phyloP scores from a whole-genome alignment of 2,113 vertebrate genomes.

The Entelurus aequoreus region DNA sequence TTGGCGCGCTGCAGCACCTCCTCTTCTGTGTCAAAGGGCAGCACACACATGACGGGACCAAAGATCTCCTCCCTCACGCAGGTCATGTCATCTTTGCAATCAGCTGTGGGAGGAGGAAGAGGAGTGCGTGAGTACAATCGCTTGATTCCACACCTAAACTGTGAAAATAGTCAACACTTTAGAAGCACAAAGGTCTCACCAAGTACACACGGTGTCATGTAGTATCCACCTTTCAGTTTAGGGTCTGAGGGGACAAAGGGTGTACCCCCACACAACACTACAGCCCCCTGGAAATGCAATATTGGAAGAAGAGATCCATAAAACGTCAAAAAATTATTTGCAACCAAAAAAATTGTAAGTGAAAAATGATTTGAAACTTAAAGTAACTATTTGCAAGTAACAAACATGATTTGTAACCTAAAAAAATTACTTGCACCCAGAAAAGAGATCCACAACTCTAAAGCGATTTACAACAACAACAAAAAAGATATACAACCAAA shows the following conservation, averaged over 20 bases:
- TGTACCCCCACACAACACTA: conserved; percentile 86
- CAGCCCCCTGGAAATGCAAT: conserved; percentile 76
- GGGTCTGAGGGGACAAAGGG: conserved; percentile 77
- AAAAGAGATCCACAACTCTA: too few relatives aligned
- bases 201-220: conserved; percentile 88
- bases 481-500: too few relatives aligned
- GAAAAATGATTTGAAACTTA: too few relatives aligned
- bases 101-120: conserved; percentile 62
- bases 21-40: conserved; percentile 87
- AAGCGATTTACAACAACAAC: too few relatives aligned
- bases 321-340: too few relatives aligned
- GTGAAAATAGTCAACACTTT: not conserved
- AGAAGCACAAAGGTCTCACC: conserved; percentile 66
- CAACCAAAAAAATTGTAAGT: too few relatives aligned
- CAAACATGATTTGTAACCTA: too few relatives aligned
- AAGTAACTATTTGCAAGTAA: too few relatives aligned
- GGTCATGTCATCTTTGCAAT: conserved; percentile 88
- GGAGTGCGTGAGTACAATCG: not conserved
- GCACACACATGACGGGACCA: conserved; percentile 95
- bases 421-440: too few relatives aligned
- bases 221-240: conserved; percentile 84
- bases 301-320: too few relatives aligned
- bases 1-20: conserved; percentile 89
- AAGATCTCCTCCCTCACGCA: conserved; percentile 97
- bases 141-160: not conserved